These are phyloP conservation scores for Coracopsis vasa DNA, from an alignment of 2,113 vertebrate genomes.

Conservation along the genomic window DNA sequence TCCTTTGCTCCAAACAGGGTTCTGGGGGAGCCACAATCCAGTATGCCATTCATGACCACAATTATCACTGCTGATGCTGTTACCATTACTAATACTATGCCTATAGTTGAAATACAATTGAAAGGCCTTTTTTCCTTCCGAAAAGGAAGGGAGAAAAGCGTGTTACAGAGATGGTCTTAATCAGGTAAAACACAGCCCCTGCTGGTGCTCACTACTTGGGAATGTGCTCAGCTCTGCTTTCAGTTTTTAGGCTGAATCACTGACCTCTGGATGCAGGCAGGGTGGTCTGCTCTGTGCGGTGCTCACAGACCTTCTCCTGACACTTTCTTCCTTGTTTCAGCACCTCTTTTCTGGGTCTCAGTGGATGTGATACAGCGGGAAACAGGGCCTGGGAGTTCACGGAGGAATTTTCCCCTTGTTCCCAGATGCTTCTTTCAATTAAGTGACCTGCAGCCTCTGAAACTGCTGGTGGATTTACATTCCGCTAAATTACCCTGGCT, in stretches of 20 bases:
- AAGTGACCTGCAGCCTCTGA: not conserved
- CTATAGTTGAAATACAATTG: not conserved
- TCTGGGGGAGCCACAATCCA: accelerated
- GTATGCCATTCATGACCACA: not conserved
- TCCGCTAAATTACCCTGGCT: not conserved
- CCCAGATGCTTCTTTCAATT: not conserved
- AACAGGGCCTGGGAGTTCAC: not conserved
- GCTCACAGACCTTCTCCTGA: not conserved
- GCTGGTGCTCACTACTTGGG: not conserved
- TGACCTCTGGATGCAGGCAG: not conserved
- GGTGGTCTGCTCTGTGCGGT: not conserved
- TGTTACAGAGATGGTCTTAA: not conserved
- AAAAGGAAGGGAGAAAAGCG: accelerated
- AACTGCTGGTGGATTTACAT: not conserved
- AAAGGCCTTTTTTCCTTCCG: accelerated
- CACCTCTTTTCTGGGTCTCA: not conserved
- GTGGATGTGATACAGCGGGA: not conserved
- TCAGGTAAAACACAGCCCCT: not conserved
- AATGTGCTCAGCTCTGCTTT: not conserved
- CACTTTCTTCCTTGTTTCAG: not conserved
- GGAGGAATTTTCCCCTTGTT: not conserved
- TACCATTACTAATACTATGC: not conserved
- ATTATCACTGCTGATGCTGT: not conserved
- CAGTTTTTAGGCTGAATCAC: not conserved
- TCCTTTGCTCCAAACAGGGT: not conserved